Percentiles rank a stretch among this genome's conserved stretches.
phyloP scores from a whole-genome alignment of 92 coral and sea anemone genomes.

The Umimayanthus kanabou region DNA sequence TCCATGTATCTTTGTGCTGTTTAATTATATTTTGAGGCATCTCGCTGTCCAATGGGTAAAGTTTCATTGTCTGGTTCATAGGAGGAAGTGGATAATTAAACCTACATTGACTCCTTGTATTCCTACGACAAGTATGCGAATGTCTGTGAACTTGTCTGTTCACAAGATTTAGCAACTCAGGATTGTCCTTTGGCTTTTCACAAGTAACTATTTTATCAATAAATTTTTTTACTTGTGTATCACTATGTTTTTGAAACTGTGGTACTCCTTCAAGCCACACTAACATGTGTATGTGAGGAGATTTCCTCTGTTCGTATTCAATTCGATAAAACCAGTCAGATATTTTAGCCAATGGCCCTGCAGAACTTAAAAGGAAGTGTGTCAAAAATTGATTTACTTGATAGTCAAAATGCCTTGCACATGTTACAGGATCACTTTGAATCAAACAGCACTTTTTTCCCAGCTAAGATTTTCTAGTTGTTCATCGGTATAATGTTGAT shows the following conservation, averaged over 20 bases:
- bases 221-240: background rate
- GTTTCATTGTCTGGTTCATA: too few relatives aligned
- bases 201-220: slow-evolving; percentile 21
- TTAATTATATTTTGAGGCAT: too few relatives aligned
- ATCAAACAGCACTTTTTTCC: slow-evolving; percentile 25
- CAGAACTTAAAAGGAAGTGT: slow-evolving; percentile 13
- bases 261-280: background rate
- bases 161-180: background rate
- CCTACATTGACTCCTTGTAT: background rate
- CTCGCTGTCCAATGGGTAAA: too few relatives aligned
- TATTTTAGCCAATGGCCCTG: slow-evolving; percentile 8
- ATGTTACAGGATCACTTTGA: background rate
- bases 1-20: slow-evolving; percentile 46
- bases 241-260: background rate
- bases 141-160: slow-evolving; percentile 16
- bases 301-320: too few relatives aligned
- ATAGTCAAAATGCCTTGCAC: too few relatives aligned
- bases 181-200: background rate
- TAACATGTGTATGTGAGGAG: slow-evolving; percentile 45
- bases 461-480: slow-evolving; percentile 14
- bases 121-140: background rate
- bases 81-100: slow-evolving; percentile 31
- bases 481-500: slow-evolving; percentile 23
- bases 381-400: background rate
- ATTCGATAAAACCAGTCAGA: too few relatives aligned